A percentile compares a stretch with the other conserved stretches of the same genome.
These are phyloP conservation scores for Eleutherodactylus coqui DNA, from an alignment of 2,797 vertebrate genomes.

Conservation along the genomic window DNA sequence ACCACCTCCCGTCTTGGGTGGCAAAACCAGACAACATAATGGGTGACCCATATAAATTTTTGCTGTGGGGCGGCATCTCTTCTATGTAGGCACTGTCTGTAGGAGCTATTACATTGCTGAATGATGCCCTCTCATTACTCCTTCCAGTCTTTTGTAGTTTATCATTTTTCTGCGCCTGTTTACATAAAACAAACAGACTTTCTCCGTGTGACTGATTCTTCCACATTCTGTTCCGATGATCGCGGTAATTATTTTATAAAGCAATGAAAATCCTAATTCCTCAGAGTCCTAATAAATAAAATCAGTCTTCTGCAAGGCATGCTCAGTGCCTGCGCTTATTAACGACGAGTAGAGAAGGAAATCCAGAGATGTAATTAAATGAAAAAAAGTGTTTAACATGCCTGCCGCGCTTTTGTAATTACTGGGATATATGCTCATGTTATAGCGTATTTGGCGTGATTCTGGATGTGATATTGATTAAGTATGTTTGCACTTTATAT, in stretches of 20 bases:
- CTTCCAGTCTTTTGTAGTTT: not conserved
- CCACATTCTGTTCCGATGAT: not conserved
- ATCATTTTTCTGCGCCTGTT: not conserved
- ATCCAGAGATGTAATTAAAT: slow-evolving; percentile 8
- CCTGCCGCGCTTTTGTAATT: too few relatives aligned
- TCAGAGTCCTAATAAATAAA: slow-evolving; percentile 23
- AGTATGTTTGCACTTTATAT: not conserved
- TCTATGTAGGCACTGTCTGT: too few relatives aligned
- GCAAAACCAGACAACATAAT: too few relatives aligned
- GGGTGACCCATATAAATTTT: too few relatives aligned
- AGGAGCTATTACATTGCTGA: too few relatives aligned
- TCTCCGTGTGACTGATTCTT: not conserved
- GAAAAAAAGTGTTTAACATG: not conserved
- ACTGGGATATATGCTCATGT: not conserved
- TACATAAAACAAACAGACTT: not conserved
- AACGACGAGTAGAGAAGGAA: not conserved
- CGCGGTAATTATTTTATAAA: slow-evolving; percentile 17
- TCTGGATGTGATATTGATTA: not conserved
- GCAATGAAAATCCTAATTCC: not conserved
- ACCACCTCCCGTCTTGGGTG: too few relatives aligned
- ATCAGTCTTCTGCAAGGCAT: slow-evolving; percentile 7
- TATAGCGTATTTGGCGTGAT: not conserved
- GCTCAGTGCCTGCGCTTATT: slow-evolving; percentile 7
- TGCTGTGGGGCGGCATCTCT: too few relatives aligned
- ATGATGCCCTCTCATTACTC: not conserved